Evolutionary conservation across 92 coral and sea anemone species (phyloP).

Genomic region (Plumapathes pennacea): DNA sequence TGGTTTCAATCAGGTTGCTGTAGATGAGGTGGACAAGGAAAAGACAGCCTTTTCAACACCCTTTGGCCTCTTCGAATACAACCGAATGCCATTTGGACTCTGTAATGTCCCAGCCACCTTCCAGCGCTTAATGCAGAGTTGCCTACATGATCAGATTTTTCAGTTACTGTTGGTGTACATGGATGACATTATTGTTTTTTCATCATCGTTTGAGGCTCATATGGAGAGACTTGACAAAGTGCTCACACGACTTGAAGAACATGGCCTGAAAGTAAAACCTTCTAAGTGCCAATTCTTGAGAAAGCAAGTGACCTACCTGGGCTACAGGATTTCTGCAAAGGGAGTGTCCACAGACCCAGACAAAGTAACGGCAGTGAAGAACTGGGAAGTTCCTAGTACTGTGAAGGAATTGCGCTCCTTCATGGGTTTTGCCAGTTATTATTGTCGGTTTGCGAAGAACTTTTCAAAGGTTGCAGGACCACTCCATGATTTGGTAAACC

Average conservation of each 20-base stretch:
- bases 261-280: slow-evolving; percentile 48
- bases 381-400: slow-evolving; percentile 34
- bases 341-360: slow-evolving; percentile 59
- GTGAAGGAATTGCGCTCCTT: slow-evolving; percentile 40
- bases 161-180: slow-evolving; percentile 58
- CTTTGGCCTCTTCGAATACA: slow-evolving; percentile 45
- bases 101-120: slow-evolving; percentile 53
- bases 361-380: slow-evolving; percentile 38
- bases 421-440: slow-evolving; percentile 24
- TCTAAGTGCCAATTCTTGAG: slow-evolving; percentile 49
- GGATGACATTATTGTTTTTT: slow-evolving; percentile 42
- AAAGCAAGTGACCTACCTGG: slow-evolving; percentile 32
- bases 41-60: slow-evolving; percentile 61
- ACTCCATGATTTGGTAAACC: slow-evolving; percentile 32
- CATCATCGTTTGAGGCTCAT: slow-evolving; percentile 28
- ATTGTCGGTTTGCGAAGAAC: slow-evolving; percentile 25
- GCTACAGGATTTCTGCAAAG: slow-evolving; percentile 45
- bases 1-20: slow-evolving; percentile 56
- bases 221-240: slow-evolving; percentile 22
- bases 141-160: slow-evolving; percentile 41
- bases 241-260: slow-evolving; percentile 22
- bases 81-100: slow-evolving; percentile 51
- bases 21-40: slow-evolving; percentile 43
- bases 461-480: slow-evolving; percentile 37
- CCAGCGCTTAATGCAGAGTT: slow-evolving; percentile 52